Evolutionary conservation across 2,113 vertebrate species (phyloP).

Genomic region (Mugil cephalus): DNA sequence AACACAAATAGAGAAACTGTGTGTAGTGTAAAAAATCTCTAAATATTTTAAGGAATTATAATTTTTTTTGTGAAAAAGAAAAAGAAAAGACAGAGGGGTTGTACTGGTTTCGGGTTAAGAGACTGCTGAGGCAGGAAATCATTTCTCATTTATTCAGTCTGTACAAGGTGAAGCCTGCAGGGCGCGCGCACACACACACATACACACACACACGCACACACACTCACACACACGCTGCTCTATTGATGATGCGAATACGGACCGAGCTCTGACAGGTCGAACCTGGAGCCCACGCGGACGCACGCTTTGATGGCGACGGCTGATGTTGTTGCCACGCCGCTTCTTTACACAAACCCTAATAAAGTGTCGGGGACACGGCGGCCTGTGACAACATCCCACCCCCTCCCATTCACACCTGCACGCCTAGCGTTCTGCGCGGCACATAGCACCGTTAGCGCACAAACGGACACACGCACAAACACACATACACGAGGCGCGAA

Average conservation of each 20-base stretch:
- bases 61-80: not conserved
- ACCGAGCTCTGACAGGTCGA: slow-evolving; percentile 39
- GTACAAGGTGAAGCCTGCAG: slow-evolving; percentile 69
- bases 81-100: not conserved
- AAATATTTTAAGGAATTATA: too few relatives aligned
- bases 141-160: slow-evolving; percentile 58
- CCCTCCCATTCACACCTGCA: slow-evolving; percentile 57
- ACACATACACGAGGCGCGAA: slow-evolving; percentile 7
- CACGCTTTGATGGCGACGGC: slow-evolving; percentile 19
- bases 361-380: slow-evolving; percentile 59
- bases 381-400: slow-evolving; percentile 61
- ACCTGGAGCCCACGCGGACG: slow-evolving; percentile 38
- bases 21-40: too few relatives aligned
- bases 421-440: slow-evolving; percentile 26
- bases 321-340: slow-evolving; percentile 36
- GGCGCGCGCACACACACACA: slow-evolving; percentile 33
- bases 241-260: slow-evolving; percentile 37
- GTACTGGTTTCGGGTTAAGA: slow-evolving; percentile 49
- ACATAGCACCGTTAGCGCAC: slow-evolving; percentile 27
- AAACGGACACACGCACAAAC: slow-evolving; percentile 16
- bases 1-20: slow-evolving; percentile 23
- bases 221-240: slow-evolving; percentile 1
- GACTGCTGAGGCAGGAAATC: slow-evolving; percentile 65
- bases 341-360: slow-evolving; percentile 52
- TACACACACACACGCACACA: slow-evolving; percentile 36